Evolutionary conservation across 64 coral and sea anemone genomes (phyloP).

Genomic region (Pachyseris speciosa): DNA sequence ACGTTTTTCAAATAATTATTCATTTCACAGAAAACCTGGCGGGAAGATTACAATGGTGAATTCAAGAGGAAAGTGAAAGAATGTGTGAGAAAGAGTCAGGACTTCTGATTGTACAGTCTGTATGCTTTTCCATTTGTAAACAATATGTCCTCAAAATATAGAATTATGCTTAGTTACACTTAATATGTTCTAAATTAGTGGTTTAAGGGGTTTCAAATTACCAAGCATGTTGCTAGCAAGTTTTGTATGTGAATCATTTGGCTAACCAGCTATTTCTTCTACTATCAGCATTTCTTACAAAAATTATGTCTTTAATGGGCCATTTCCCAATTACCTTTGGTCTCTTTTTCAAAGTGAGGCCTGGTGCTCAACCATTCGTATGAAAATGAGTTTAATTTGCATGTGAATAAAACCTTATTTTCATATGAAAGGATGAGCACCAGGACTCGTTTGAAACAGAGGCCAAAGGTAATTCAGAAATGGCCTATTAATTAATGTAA

Average conservation of each 20-base stretch:
- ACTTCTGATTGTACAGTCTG: neutral
- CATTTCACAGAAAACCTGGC: constrained; percentile 95
- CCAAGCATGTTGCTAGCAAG: no score
- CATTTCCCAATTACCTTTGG: no score
- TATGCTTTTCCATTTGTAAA: neutral
- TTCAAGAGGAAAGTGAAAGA: constrained; percentile 95
- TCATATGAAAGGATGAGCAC: no score
- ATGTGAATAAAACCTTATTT: no score
- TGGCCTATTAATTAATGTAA: no score
- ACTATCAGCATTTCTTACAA: neutral
- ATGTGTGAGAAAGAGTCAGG: constrained; percentile 93
- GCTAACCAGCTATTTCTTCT: neutral
- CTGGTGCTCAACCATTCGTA: no score
- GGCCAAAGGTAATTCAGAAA: no score
- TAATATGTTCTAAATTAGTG: neutral
- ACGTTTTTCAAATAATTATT: neutral
- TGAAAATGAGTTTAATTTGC: no score
- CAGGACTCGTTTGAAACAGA: no score
- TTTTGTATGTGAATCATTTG: no score
- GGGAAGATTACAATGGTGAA: constrained; percentile 71
- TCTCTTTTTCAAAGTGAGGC: no score
- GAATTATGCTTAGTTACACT: neutral
- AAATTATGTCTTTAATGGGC: no score
- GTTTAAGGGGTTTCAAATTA: neutral
- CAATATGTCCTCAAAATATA: neutral